Percentiles rank a stretch among this genome's conserved stretches.
Evolutionary conservation across 2,797 vertebrate species (phyloP).

Genomic region (Hippoglossus hippoglossus): DNA sequence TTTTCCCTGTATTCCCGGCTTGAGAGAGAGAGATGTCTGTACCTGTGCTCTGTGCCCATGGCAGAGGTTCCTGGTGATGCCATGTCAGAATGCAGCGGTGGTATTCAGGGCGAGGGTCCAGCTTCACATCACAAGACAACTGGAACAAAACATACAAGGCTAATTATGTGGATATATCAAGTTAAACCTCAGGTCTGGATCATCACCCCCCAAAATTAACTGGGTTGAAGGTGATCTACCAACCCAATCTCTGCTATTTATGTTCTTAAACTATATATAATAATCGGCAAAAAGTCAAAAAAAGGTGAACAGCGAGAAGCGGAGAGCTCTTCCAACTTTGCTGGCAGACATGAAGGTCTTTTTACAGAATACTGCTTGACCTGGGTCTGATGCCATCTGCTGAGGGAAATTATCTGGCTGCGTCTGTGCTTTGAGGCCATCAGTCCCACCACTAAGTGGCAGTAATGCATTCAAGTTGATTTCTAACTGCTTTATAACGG

Average conservation of each 20-base stretch:
- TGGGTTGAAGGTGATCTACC: not conserved
- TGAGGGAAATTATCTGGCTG: slow-evolving; percentile 52
- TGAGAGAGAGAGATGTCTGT: not conserved
- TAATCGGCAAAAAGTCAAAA: not conserved
- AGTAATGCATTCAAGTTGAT: slow-evolving; percentile 65
- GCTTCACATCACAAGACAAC: slow-evolving; percentile 98
- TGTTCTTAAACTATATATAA: slow-evolving; percentile 5
- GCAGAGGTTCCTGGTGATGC: slow-evolving; percentile 99
- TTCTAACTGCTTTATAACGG: slow-evolving; percentile 65
- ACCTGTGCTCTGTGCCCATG: slow-evolving; percentile 99
- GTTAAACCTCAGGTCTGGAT: slow-evolving; percentile 10
- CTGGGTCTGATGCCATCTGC: slow-evolving; percentile 57
- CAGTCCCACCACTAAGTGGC: slow-evolving; percentile 64
- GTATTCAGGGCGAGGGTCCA: slow-evolving; percentile 98
- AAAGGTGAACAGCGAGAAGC: slow-evolving; percentile 4
- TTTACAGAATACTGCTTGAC: slow-evolving; percentile 44
- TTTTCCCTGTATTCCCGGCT: not conserved
- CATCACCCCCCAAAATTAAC: slow-evolving; percentile 14
- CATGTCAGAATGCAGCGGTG: slow-evolving; percentile 99
- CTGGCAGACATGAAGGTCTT: slow-evolving; percentile 28
- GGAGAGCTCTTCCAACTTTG: slow-evolving; percentile 26
- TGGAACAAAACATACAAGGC: slow-evolving; percentile 65
- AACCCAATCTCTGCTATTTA: slow-evolving; percentile 3
- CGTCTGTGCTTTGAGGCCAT: slow-evolving; percentile 54
- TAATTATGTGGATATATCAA: not conserved